Conservation (phyloP, 1,140 invertebrate genomes). For the Drosophila micromelanica region DNA sequence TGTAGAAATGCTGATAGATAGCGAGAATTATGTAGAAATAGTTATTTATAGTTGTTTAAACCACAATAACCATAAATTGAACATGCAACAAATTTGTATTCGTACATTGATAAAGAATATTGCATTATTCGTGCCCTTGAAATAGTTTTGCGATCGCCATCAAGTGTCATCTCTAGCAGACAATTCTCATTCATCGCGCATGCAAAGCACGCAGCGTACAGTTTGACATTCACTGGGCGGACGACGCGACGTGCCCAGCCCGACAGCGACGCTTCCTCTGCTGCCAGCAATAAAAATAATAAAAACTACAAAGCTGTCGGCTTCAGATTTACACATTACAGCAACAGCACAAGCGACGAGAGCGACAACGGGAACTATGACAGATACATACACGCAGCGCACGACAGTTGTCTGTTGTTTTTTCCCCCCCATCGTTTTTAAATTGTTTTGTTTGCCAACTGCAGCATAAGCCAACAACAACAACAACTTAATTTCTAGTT, state of each 20-base stretch:
- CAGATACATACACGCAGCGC: slow-evolving; percentile 27
- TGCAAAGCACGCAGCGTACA: slow-evolving; percentile 59
- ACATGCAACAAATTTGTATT: background rate
- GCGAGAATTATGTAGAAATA: slow-evolving; percentile 9
- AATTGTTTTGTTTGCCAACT: slow-evolving; percentile 51
- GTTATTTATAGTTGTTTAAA: slow-evolving; percentile 10
- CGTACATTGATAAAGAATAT: background rate
- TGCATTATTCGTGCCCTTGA: background rate
- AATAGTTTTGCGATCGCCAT: background rate
- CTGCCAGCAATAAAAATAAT: slow-evolving; percentile 20
- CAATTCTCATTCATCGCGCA: slow-evolving; percentile 36
- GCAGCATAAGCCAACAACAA: slow-evolving; percentile 17
- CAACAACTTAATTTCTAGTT: slow-evolving; percentile 20
- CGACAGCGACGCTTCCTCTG: slow-evolving; percentile 42
- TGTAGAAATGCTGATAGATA: slow-evolving; percentile 41
- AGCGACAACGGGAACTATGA: slow-evolving; percentile 24
- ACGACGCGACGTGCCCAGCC: slow-evolving; percentile 36
- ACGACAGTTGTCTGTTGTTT: slow-evolving; percentile 25
- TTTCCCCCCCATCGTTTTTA: background rate
- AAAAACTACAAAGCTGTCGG: slow-evolving; percentile 37
- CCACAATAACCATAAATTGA: background rate
- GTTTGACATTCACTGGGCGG: slow-evolving; percentile 59
- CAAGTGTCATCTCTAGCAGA: slow-evolving; percentile 29
- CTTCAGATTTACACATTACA: slow-evolving; percentile 46
- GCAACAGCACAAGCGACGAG: slow-evolving; percentile 1